Evolutionary conservation across 1,140 invertebrate species (phyloP).

Genomic region (Nymphalis io): DNA sequence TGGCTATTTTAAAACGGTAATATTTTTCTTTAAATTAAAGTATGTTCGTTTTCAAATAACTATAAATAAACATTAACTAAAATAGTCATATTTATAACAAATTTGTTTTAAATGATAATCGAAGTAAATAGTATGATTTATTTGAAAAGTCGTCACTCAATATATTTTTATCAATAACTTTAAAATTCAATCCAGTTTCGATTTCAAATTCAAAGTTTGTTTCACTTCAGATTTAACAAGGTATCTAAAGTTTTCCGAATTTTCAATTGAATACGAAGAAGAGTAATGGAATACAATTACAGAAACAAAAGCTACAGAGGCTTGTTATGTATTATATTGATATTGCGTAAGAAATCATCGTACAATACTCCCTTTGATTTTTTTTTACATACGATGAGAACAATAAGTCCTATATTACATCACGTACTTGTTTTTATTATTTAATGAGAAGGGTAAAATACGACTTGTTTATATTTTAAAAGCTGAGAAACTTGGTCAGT

Average conservation of each 20-base stretch:
- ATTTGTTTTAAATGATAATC: too few relatives aligned
- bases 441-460: neutral
- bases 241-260: neutral
- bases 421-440: neutral
- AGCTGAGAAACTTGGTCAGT: neutral
- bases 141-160: too few relatives aligned
- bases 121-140: too few relatives aligned
- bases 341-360: slow-evolving; percentile 20
- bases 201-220: neutral
- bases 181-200: too few relatives aligned
- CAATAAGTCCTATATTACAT: slow-evolving; percentile 6
- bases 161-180: too few relatives aligned
- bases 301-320: slow-evolving; percentile 27
- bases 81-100: too few relatives aligned
- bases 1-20: too few relatives aligned
- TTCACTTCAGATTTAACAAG: neutral
- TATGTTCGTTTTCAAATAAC: too few relatives aligned
- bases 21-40: too few relatives aligned
- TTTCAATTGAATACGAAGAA: slow-evolving; percentile 16
- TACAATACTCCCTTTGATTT: slow-evolving; percentile 19
- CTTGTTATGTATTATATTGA: slow-evolving; percentile 22
- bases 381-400: neutral
- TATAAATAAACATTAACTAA: too few relatives aligned
- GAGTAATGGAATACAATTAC: slow-evolving; percentile 16
- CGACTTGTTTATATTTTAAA: neutral